A percentile compares a stretch with the other conserved stretches of the same genome.
Conservation (phyloP, 2,888 invertebrate species). For the Stegana nigrithorax region DNA sequence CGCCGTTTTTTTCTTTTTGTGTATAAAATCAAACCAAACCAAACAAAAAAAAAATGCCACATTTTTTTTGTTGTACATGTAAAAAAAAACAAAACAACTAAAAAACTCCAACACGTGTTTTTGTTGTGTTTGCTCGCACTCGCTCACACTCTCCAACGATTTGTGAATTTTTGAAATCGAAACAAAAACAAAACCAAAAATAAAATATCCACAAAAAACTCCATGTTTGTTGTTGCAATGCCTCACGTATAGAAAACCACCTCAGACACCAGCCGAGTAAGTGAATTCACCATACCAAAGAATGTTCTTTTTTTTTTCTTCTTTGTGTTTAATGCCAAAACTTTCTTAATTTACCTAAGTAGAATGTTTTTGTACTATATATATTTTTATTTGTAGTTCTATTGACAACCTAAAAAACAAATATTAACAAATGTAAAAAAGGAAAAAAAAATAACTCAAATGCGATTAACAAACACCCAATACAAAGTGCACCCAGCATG, state of each 20-base stretch:
- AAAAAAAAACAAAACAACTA: slow-evolving; percentile 30
- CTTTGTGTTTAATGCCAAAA: too few species aligned
- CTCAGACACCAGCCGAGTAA: slow-evolving; percentile 69
- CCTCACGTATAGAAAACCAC: slow-evolving; percentile 67
- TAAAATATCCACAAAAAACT: slow-evolving; percentile 47
- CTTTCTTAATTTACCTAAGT: neutral
- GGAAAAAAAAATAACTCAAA: too few species aligned
- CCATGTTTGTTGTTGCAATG: slow-evolving; percentile 56
- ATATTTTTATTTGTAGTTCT: neutral
- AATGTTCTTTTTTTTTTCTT: slow-evolving; percentile 25
- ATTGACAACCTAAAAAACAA: neutral
- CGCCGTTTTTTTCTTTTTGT: slow-evolving; percentile 38
- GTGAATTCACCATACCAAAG: slow-evolving; percentile 54
- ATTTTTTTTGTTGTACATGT: slow-evolving; percentile 47
- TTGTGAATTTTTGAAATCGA: slow-evolving; percentile 43
- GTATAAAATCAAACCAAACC: slow-evolving; percentile 11
- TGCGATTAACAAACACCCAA: too few species aligned
- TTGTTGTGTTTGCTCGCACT: slow-evolving; percentile 28
- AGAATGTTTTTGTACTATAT: neutral
- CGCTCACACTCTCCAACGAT: slow-evolving; percentile 39
- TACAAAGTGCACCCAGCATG: too few species aligned
- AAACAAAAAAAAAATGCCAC: slow-evolving; percentile 1
- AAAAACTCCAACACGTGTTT: slow-evolving; percentile 44
- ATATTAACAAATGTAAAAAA: neutral
- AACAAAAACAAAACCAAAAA: slow-evolving; percentile 44